These are phyloP conservation scores for Anomalospiza imberbis DNA, from an alignment of 2,797 vertebrate species.

Conservation along the genomic window DNA sequence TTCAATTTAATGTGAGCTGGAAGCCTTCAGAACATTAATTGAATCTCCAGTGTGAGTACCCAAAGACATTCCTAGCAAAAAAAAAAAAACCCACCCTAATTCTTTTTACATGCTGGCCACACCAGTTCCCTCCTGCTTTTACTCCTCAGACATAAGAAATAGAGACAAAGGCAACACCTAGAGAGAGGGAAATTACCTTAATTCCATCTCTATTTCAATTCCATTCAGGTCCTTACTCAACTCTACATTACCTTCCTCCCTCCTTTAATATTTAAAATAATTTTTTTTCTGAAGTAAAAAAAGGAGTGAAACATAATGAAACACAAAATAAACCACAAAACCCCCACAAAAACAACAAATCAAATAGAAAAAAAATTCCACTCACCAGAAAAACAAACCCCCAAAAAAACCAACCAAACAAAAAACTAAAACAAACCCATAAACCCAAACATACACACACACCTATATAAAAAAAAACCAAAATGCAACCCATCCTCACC, in stretches of 20 bases:
- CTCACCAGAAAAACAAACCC: not conserved
- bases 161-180: not conserved
- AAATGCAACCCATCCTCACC: not conserved
- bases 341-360: not conserved
- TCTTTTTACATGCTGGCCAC: not conserved
- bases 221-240: not conserved
- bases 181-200: not conserved
- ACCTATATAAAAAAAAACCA: too few species aligned
- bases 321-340: not conserved
- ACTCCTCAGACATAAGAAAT: not conserved
- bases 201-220: not conserved
- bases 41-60: not conserved
- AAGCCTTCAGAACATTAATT: not conserved
- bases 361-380: not conserved
- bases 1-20: not conserved
- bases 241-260: not conserved
- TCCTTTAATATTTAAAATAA: not conserved
- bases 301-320: not conserved
- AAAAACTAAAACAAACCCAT: not conserved
- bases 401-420: not conserved
- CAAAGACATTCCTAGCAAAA: not conserved
- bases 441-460: not conserved
- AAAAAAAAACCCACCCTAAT: not conserved
- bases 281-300: not conserved
- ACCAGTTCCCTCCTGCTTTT: not conserved